Base-by-base conservation (phyloP, 1,140 invertebrate species). In the Fopius arisanus region DNA sequence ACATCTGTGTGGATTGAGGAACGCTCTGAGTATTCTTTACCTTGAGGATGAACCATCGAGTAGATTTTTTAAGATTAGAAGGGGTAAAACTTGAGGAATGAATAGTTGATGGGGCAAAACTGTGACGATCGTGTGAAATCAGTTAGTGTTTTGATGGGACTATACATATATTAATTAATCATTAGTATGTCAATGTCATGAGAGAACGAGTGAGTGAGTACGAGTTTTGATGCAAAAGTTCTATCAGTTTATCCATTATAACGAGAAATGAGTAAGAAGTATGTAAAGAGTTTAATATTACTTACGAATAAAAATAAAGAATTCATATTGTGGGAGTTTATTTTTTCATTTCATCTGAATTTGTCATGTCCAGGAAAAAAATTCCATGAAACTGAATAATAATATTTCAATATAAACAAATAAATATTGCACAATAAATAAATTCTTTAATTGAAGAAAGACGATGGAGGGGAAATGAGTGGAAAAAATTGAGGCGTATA, bases 211-310 rank as follows among this genome's bases (percentile, higher is more conserved):
- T 77, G 79, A 79, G 73, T 83, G 80, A 75, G 43, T 78, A 78
- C 79, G 76, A 81, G 75, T 73, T 79, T 76, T 80, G 78, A 81
- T 77, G 43, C 5, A 59, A 59, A 59, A 59, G 54, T 79, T 83
- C 76, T 80, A 81, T 78, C 78, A 77, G 79, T 81, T 48, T 82
- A 83, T 82, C 80, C 77, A 83, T 82, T 79, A 81, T 79, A 81
- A 81, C 72, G 77, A 79, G 48, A 79, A 72, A 51, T 40, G 19
- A 41, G 63, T 28, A 72, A 43, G 40, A 78, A 81, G 76, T 78
- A 81, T 83, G 80, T 83, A 83, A 81, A 80, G 81, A 82, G 77
- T 82, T 81, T 82, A 82, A 81, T 81, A 81, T 80, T 81, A 81
- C 79, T 79, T 80, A 80, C 75, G 77, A 80, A 78, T 79, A 75